Evolutionary conservation across 35 echinoderm and acorn worm genomes (phyloP).

Genomic region (Chiridota heheva): DNA sequence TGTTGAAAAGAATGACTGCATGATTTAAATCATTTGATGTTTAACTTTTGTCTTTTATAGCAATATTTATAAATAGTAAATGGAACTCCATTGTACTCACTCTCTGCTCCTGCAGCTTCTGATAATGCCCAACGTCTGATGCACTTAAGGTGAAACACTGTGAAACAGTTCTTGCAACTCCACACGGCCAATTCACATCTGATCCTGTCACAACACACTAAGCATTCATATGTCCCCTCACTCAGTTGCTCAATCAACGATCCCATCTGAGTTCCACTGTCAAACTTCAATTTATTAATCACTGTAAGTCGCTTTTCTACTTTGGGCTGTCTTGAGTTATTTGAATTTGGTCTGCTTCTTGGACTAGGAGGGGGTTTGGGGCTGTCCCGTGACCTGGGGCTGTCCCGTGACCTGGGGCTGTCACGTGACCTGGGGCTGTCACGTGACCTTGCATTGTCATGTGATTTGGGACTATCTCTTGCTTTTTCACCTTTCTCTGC

Average conservation of each 20-base stretch:
- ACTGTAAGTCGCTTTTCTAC: not conserved
- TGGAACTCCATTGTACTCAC: too few relatives aligned
- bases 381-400: not conserved
- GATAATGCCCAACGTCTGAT: conserved; percentile 92
- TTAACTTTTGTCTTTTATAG: too few relatives aligned
- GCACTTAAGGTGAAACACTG: conserved; percentile 96
- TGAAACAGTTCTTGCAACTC: conserved; percentile 87
- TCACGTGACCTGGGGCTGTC: conserved; percentile 15
- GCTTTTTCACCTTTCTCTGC: too few relatives aligned
- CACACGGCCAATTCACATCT: conserved; percentile 64
- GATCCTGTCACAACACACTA: conserved; percentile 82
- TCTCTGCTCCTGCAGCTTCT: conserved; percentile 67
- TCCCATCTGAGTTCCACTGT: conserved; percentile 73
- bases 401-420: not conserved
- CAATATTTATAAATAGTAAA: too few relatives aligned
- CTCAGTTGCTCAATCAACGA: conserved; percentile 87
- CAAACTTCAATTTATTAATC: too few relatives aligned
- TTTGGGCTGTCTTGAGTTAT: not conserved
- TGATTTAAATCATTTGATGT: too few relatives aligned
- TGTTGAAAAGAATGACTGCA: too few relatives aligned
- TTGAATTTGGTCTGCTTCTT: conserved; percentile 11
- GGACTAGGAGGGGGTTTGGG: not conserved
- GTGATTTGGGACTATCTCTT: too few relatives aligned
- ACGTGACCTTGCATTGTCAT: conserved; percentile 21
- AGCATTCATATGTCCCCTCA: conserved; percentile 78